Conservation (phyloP, 2,113 vertebrate species). For the Tretioscincus oriximinensis region DNA sequence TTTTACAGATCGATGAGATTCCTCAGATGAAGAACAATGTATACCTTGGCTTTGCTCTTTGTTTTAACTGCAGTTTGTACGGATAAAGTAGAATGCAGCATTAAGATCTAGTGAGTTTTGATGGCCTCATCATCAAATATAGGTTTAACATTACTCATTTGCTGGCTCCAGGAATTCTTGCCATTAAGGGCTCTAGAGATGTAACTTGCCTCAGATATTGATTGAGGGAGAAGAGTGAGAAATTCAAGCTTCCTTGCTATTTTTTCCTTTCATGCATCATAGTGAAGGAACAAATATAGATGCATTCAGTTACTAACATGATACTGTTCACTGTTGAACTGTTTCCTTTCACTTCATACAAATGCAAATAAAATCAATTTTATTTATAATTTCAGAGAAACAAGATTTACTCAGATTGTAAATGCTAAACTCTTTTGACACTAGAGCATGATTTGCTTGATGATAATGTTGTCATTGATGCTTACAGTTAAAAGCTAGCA, state of each 20-base stretch:
- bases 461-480: too few species aligned
- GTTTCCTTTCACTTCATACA: slow-evolving; percentile 9
- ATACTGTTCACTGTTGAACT: background rate
- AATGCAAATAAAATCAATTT: background rate
- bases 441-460: too few species aligned
- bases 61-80: slow-evolving; percentile 79
- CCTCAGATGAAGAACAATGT: slow-evolving; percentile 49
- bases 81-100: slow-evolving; percentile 74
- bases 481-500: too few species aligned
- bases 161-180: slow-evolving; percentile 90
- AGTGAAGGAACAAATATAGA: slow-evolving; percentile 64
- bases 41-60: slow-evolving; percentile 65
- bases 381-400: background rate
- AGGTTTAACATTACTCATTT: slow-evolving; percentile 94
- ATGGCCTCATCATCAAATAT: slow-evolving; percentile 85
- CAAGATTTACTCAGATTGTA: background rate
- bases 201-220: slow-evolving; percentile 94
- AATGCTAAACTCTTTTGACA: background rate
- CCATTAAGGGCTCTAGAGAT: slow-evolving; percentile 92
- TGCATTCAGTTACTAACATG: slow-evolving; percentile 65
- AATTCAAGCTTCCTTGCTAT: slow-evolving; percentile 80
- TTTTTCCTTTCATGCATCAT: slow-evolving; percentile 58
- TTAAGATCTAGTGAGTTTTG: slow-evolving; percentile 78
- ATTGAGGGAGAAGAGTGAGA: slow-evolving; percentile 86
- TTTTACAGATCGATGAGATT: slow-evolving; percentile 62